Percentiles rank a stretch among this genome's conserved stretches.
Evolutionary conservation across 2,797 vertebrate genomes (phyloP).

Genomic region (Eleutherodactylus coqui): DNA sequence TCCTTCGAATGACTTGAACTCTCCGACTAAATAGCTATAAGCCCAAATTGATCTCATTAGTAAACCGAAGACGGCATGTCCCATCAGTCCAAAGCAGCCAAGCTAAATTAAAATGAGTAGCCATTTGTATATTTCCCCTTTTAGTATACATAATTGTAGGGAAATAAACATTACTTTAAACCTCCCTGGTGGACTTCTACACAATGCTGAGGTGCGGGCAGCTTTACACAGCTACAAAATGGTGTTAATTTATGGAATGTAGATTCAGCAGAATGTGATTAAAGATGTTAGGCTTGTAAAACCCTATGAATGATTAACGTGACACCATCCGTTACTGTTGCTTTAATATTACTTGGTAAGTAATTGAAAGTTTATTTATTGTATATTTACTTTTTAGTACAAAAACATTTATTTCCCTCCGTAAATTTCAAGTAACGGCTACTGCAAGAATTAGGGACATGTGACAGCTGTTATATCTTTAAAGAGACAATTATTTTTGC

Average conservation of each 20-base stretch:
- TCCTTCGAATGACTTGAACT: background rate
- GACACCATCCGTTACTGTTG: slow-evolving; percentile 31
- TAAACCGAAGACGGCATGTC: slow-evolving; percentile 22
- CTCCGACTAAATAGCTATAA: background rate
- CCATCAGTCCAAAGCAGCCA: slow-evolving; percentile 22
- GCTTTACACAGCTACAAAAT: background rate
- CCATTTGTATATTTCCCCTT: slow-evolving; percentile 15
- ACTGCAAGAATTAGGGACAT: background rate
- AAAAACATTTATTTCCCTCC: slow-evolving; percentile 15
- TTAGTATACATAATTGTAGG: slow-evolving; percentile 39
- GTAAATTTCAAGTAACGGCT: slow-evolving; percentile 21
- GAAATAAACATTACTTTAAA: slow-evolving; percentile 34
- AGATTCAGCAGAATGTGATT: slow-evolving; percentile 36
- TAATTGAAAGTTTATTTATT: slow-evolving; percentile 37
- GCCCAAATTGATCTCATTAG: slow-evolving; percentile 33
- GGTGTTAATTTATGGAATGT: slow-evolving; percentile 44
- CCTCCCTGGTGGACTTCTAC: slow-evolving; percentile 6
- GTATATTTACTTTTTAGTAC: slow-evolving; percentile 4
- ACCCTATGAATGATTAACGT: slow-evolving; percentile 28
- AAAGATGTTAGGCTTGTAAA: slow-evolving; percentile 11
- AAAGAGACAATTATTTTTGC: slow-evolving; percentile 13
- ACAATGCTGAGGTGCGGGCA: slow-evolving; percentile 25
- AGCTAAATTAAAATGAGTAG: slow-evolving; percentile 35
- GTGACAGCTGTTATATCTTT: background rate
- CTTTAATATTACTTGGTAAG: slow-evolving; percentile 29